Base-by-base conservation (phyloP, 2,888 invertebrate species). In the Drosophila paracracens region DNA sequence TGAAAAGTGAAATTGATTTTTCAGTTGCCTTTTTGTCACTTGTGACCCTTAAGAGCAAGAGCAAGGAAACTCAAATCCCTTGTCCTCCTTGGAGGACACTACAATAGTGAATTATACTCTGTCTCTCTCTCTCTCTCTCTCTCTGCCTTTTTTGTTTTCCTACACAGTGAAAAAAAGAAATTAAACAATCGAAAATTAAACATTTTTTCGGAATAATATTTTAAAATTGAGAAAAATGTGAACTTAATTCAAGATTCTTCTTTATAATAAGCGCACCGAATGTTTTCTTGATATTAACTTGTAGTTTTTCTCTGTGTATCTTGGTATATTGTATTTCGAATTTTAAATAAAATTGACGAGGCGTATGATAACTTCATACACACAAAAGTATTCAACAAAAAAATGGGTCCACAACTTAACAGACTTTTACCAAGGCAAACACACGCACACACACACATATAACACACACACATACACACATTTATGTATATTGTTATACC, bases 321-420 rank as follows among this genome's bases (percentile, higher is more conserved):
- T 65, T 7, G 43, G 1, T 48, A 10, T 36, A 7, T 40, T 48
- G 4, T 35, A 29, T 58, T 61, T 40, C 11, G 29, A 62, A 66
- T 64, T 69, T 62, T 72, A 74, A 83, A 76, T 75, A 77, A 76
- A 83, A 69, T 74, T 70, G 74, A 70, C 70, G 53, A 71, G 70
- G 72, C 79, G 59, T 60, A 74, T 76, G 77, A 72, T 79, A 74
- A 67, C 65, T 70, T 69, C 57, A 75, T 70, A 67, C 36, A 58
- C 71, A 64, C 71, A 70, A 53, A 51, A 71, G 51, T 33, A 46
- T 57, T 53, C 54, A 46, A 18, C 27, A 38, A 59, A 60, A 59
- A 63, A 53, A 25, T 63, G 38, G 13, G 13, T 21, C 61, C 43
- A 58, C 29, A 57, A 16, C 74, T 51, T 38, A 59, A 51, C 50